phyloP scores from a whole-genome alignment of 1,140 invertebrate species.

The Oryctes rhinoceros region DNA sequence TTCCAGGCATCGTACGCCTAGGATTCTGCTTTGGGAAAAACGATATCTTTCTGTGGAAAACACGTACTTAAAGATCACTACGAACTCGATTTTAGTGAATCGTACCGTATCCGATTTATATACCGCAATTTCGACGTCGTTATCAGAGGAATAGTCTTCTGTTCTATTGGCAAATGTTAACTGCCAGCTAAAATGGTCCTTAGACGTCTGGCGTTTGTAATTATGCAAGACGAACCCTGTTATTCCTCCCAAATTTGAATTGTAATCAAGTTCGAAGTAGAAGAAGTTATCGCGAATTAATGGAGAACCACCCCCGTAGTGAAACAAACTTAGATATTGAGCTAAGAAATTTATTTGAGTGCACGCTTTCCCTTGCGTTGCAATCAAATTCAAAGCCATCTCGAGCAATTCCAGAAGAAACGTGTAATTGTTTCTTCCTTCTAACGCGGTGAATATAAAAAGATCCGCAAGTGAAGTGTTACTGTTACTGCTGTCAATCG shows the following conservation, averaged over 20 bases:
- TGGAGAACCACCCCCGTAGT: neutral
- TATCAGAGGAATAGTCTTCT: neutral
- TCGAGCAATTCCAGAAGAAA: neutral
- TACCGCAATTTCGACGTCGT: neutral
- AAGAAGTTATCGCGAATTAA: neutral
- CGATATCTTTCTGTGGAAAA: neutral
- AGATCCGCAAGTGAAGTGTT: neutral
- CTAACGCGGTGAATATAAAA: neutral
- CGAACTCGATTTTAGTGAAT: neutral
- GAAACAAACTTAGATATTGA: conserved; percentile 6
- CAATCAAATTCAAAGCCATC: neutral
- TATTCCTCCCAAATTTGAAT: neutral
- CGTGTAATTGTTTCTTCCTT: neutral
- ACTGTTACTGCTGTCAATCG: neutral
- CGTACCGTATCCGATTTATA: neutral
- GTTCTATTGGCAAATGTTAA: too few relatives aligned
- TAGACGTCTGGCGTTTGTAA: neutral
- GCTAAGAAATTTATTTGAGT: neutral
- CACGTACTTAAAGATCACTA: neutral
- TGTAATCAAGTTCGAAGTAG: neutral
- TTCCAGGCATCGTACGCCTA: neutral
- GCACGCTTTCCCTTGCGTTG: neutral
- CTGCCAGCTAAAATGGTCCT: neutral
- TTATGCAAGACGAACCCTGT: neutral
- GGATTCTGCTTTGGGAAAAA: neutral